Conservation (phyloP, 2,888 invertebrate genomes). For the Actias luna region DNA sequence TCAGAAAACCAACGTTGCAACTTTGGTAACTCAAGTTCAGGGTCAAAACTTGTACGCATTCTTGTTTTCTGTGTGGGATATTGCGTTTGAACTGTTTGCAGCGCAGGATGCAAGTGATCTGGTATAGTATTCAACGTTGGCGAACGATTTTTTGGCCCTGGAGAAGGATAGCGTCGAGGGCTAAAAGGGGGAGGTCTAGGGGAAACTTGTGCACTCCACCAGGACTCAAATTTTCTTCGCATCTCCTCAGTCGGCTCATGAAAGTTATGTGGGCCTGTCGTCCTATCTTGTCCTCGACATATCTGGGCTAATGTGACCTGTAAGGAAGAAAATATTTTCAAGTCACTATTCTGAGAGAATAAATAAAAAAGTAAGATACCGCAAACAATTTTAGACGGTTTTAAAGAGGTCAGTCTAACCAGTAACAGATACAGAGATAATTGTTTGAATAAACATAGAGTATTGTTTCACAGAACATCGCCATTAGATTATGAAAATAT, state of each 20-base stretch:
- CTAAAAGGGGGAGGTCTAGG: constrained; percentile 80
- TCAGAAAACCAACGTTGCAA: constrained; percentile 98
- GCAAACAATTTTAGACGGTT: constrained; percentile 75
- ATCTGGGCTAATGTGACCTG: constrained; percentile 92
- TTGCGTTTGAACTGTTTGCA: constrained; percentile 89
- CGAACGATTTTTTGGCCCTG: constrained; percentile 77
- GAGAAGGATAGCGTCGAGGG: constrained; percentile 75
- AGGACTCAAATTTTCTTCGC: constrained; percentile 93
- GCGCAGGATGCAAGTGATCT: constrained; percentile 86
- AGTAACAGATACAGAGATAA: constrained; percentile 75
- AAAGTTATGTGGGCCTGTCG: constrained; percentile 83
- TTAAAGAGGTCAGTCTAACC: constrained; percentile 79
- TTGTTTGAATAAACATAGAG: constrained; percentile 71
- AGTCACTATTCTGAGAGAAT: constrained; percentile 36
- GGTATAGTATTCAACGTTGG: constrained; percentile 71
- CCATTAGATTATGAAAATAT: constrained; percentile 82
- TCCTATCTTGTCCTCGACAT: constrained; percentile 88
- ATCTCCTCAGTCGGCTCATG: constrained; percentile 91
- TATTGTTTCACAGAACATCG: constrained; percentile 81
- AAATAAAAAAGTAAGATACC: constrained; percentile 56
- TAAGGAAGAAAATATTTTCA: constrained; percentile 51
- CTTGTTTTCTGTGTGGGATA: constrained; percentile 93
- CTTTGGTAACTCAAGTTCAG: constrained; percentile 97
- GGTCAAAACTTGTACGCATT: constrained; percentile 98
- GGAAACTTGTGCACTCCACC: constrained; percentile 91